Evolutionary conservation across 2,113 vertebrate species (phyloP).

Genomic region (Rhinoptilus africanus): DNA sequence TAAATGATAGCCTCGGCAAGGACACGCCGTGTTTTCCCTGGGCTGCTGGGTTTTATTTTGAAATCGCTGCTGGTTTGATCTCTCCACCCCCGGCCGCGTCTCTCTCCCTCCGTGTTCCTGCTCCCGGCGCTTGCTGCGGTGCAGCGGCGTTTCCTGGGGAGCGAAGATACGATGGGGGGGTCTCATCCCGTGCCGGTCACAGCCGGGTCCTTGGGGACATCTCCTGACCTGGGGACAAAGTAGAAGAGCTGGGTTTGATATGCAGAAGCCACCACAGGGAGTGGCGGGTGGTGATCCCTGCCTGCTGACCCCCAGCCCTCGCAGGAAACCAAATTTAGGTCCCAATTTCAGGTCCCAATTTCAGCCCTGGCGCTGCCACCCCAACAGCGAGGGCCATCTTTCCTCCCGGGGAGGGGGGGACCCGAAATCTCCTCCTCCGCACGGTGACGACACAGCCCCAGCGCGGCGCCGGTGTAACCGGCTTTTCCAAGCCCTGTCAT

Average conservation of each 20-base stretch:
- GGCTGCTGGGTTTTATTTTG: neutral
- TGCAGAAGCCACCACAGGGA: neutral
- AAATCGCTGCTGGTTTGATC: neutral
- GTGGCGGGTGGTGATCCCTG: neutral
- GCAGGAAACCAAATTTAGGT: neutral
- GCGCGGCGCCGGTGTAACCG: neutral
- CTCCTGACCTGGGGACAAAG: neutral
- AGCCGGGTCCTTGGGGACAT: fast-evolving
- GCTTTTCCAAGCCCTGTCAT: slow-evolving; percentile 24
- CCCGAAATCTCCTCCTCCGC: neutral
- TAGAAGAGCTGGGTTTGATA: neutral
- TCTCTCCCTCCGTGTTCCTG: neutral
- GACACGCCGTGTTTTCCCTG: neutral
- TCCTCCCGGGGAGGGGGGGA: neutral
- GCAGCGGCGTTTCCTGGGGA: neutral
- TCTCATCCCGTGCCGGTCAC: neutral
- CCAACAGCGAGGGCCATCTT: fast-evolving
- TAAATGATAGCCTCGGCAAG: neutral
- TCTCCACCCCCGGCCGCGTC: neutral
- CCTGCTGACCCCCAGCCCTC: neutral
- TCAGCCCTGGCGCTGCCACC: neutral
- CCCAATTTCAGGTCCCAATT: neutral
- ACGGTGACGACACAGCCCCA: fast-evolving
- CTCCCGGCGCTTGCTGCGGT: neutral
- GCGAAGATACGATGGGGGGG: neutral